phyloP scores from a whole-genome alignment of 53 echinoderm and acorn worm species.

The Crossaster papposus region DNA sequence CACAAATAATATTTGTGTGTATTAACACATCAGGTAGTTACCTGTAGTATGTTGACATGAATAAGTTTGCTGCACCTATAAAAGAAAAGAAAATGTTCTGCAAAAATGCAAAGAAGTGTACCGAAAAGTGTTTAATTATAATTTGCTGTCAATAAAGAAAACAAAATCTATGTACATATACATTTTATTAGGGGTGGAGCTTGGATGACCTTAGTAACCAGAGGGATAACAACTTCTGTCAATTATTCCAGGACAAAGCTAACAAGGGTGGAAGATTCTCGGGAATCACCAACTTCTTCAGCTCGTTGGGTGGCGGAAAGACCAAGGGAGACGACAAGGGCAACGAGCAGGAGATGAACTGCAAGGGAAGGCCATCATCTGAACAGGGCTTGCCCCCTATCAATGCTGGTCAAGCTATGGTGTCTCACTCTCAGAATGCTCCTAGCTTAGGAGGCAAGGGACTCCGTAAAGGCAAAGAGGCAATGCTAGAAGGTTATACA shows the following conservation, averaged over 20 bases:
- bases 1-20: too few species aligned
- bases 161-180: too few species aligned
- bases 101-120: too few species aligned
- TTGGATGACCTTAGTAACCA: too few species aligned
- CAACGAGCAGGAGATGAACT: slow-evolving; percentile 59
- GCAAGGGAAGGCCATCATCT: slow-evolving; percentile 62
- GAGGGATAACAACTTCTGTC: background rate
- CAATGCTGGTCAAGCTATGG: slow-evolving; percentile 79
- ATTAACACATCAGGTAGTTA: too few species aligned
- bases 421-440: slow-evolving; percentile 80
- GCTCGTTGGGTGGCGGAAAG: slow-evolving; percentile 67
- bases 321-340: slow-evolving; percentile 45
- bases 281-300: slow-evolving; percentile 74
- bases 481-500: slow-evolving; percentile 61
- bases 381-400: slow-evolving; percentile 75
- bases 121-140: too few species aligned
- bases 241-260: slow-evolving; percentile 48
- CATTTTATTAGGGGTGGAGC: too few species aligned
- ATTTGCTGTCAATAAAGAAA: too few species aligned
- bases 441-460: slow-evolving; percentile 37
- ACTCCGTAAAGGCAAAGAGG: slow-evolving; percentile 29
- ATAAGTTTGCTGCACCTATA: too few species aligned
- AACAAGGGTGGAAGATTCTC: slow-evolving; percentile 64
- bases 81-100: too few species aligned
- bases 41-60: too few species aligned